Evolutionary conservation across 2,113 vertebrate genomes (phyloP).

Genomic region (Willisornis vidua): DNA sequence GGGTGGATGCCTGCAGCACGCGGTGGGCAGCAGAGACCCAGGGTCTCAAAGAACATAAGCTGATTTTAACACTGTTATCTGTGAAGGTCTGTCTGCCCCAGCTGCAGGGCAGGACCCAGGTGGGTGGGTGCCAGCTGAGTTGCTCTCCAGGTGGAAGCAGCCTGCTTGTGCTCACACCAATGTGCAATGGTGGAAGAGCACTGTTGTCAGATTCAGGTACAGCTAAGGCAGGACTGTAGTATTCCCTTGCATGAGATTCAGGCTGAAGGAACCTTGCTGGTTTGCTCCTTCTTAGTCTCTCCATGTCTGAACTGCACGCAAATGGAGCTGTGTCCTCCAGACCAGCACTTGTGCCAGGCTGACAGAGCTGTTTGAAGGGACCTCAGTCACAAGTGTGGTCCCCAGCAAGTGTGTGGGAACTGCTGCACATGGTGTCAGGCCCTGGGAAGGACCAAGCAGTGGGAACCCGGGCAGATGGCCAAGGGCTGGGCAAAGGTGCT

Average conservation of each 20-base stretch:
- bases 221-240: background rate
- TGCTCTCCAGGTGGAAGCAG: background rate
- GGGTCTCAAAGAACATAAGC: background rate
- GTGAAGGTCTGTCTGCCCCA: background rate
- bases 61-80: background rate
- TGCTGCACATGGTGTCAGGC: background rate
- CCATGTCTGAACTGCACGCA: background rate
- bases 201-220: accelerated
- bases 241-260: background rate
- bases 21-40: background rate
- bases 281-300: background rate
- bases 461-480: background rate
- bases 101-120: background rate
- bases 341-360: background rate
- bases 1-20: background rate
- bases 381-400: background rate
- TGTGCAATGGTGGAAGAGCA: background rate
- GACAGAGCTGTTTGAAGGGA: background rate
- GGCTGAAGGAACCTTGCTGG: background rate
- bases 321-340: background rate
- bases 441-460: background rate
- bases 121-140: background rate
- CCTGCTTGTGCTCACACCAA: background rate
- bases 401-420: background rate
- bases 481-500: background rate